These are phyloP conservation scores for Polymixis flavicincta DNA, from an alignment of 2,888 invertebrate species.

Conservation along the genomic window DNA sequence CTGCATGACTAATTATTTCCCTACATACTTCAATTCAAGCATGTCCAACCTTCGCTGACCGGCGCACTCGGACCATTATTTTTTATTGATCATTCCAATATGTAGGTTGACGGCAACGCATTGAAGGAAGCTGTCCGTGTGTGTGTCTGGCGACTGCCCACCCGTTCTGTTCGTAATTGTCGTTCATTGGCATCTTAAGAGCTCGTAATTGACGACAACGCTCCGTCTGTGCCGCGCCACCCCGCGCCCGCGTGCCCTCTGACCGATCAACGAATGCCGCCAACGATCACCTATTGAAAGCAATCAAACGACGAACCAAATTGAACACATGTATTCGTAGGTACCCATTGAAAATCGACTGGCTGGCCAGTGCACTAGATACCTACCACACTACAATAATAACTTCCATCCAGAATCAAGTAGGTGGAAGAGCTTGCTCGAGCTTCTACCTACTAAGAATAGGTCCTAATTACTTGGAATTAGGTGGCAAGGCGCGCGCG, in stretches of 20 bases:
- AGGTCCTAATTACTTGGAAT: neutral
- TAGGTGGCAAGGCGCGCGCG: neutral
- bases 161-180: slow-evolving; percentile 69
- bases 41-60: neutral
- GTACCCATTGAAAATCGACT: neutral
- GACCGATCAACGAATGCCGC: slow-evolving; percentile 54
- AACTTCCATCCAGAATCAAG: neutral
- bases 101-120: slow-evolving; percentile 13
- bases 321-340: slow-evolving; percentile 28
- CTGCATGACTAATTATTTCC: neutral
- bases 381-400: neutral
- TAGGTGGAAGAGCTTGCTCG: no score
- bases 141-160: slow-evolving; percentile 28
- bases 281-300: slow-evolving; percentile 62
- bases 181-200: slow-evolving; percentile 74
- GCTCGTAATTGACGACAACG: slow-evolving; percentile 70
- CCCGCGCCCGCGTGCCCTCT: slow-evolving; percentile 42
- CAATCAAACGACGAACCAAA: slow-evolving; percentile 66
- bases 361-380: neutral
- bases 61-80: neutral
- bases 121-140: slow-evolving; percentile 39
- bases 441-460: neutral
- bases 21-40: neutral
- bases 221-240: slow-evolving; percentile 32
- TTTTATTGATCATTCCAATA: slow-evolving; percentile 16